Percentiles rank a stretch among this genome's conserved stretches.
Evolutionary conservation across 2,888 invertebrate genomes (phyloP).

Genomic region (Nomada fabriciana): DNA sequence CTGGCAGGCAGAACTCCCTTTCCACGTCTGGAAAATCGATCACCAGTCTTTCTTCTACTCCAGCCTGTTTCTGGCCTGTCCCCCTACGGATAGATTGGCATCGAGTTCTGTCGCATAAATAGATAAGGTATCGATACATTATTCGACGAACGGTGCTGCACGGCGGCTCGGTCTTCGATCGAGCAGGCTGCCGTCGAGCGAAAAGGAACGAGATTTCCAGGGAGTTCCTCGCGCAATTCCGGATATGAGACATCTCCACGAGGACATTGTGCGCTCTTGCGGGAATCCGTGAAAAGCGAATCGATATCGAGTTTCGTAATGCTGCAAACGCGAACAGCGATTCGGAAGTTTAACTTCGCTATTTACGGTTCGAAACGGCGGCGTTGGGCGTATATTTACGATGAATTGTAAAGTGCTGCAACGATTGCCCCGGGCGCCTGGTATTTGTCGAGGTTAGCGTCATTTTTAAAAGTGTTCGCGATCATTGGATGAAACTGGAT

Average conservation of each 20-base stretch:
- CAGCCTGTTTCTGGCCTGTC: slow-evolving; percentile 58
- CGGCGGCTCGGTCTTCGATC: slow-evolving; percentile 48
- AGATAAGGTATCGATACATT: slow-evolving; percentile 77
- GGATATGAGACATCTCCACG: slow-evolving; percentile 14
- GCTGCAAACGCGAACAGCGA: not conserved
- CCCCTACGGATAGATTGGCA: slow-evolving; percentile 71
- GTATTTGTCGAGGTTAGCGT: no score
- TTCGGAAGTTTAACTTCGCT: not conserved
- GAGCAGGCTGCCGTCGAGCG: slow-evolving; percentile 26
- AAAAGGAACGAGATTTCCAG: slow-evolving; percentile 54
- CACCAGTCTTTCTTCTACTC: slow-evolving; percentile 66
- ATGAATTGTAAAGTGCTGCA: not conserved
- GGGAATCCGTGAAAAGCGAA: slow-evolving; percentile 27
- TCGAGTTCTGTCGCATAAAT: slow-evolving; percentile 78
- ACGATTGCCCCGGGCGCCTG: no score
- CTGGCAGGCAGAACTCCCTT: slow-evolving; percentile 65
- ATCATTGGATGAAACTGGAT: no score
- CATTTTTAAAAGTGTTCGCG: no score
- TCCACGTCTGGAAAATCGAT: slow-evolving; percentile 69
- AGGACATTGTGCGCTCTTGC: slow-evolving; percentile 3
- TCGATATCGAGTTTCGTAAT: slow-evolving; percentile 23
- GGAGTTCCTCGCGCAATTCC: slow-evolving; percentile 39
- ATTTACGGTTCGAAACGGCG: not conserved
- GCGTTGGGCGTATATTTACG: not conserved
- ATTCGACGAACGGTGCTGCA: slow-evolving; percentile 60